Evolutionary conservation across 2,797 vertebrate species (phyloP).

Genomic region (Tokudaia tokunoshimensis): DNA sequence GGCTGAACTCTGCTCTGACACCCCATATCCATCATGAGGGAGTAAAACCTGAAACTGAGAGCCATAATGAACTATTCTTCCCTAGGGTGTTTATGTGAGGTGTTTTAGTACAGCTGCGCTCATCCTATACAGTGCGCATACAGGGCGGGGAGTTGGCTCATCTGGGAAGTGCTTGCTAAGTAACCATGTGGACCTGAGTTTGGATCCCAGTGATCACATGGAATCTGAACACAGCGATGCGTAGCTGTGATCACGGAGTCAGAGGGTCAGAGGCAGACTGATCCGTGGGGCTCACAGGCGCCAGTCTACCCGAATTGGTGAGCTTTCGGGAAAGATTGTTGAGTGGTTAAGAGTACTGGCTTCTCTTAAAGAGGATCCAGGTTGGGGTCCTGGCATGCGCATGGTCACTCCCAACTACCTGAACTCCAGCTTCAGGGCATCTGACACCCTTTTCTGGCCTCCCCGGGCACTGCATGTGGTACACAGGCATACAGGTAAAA

Average conservation of each 20-base stretch:
- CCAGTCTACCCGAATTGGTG: not conserved
- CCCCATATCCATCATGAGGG: too few relatives aligned
- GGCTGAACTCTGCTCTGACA: not conserved
- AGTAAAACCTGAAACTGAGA: too few relatives aligned
- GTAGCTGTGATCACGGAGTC: not conserved
- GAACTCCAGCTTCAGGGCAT: not conserved
- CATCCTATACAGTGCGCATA: rapidly evolving
- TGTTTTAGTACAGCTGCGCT: not conserved
- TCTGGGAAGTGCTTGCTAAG: not conserved
- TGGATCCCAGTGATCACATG: not conserved
- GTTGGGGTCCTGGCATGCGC: not conserved
- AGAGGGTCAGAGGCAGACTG: not conserved
- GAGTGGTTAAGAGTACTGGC: not conserved
- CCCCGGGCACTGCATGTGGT: not conserved
- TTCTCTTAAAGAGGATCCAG: not conserved
- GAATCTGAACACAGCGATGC: too few relatives aligned
- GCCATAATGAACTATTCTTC: too few relatives aligned
- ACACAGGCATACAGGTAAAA: not conserved
- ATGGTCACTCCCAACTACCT: not conserved
- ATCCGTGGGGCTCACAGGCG: not conserved
- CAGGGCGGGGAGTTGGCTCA: too few relatives aligned
- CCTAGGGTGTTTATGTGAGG: not conserved
- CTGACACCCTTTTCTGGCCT: not conserved
- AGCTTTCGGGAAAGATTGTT: not conserved
- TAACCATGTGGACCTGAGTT: not conserved